Evolutionary conservation across 2,888 invertebrate genomes (phyloP).

Genomic region (Dorcus parallelipipedus): DNA sequence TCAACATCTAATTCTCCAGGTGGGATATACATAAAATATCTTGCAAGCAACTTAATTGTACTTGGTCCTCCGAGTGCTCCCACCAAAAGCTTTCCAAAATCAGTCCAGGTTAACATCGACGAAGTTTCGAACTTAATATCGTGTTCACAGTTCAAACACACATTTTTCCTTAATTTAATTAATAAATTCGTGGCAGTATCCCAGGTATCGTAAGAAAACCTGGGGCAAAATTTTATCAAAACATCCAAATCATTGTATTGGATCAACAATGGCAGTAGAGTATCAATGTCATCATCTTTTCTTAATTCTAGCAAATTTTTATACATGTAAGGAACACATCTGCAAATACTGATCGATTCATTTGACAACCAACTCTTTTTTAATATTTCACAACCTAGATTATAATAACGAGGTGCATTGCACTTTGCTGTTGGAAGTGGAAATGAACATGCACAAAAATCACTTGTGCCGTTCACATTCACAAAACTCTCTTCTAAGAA

Average conservation of each 20-base stretch:
- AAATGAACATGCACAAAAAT: slow-evolving; percentile 59
- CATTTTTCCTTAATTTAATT: slow-evolving; percentile 55
- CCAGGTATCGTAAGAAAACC: slow-evolving; percentile 60
- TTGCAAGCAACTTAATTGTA: slow-evolving; percentile 56
- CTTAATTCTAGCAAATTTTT: slow-evolving; percentile 53
- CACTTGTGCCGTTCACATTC: slow-evolving; percentile 49
- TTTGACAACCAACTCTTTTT: slow-evolving; percentile 51
- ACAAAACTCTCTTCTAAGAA: slow-evolving; percentile 57
- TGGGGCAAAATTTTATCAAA: slow-evolving; percentile 54
- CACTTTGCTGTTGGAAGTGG: slow-evolving; percentile 54
- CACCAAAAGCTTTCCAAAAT: slow-evolving; percentile 57
- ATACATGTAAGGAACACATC: slow-evolving; percentile 62
- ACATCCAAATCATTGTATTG: slow-evolving; percentile 60
- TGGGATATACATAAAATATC: slow-evolving; percentile 55
- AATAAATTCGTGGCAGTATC: slow-evolving; percentile 55
- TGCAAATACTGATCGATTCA: slow-evolving; percentile 17
- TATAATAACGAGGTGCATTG: slow-evolving; percentile 52
- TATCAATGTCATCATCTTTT: slow-evolving; percentile 52
- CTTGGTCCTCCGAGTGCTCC: slow-evolving; percentile 59
- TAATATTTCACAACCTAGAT: slow-evolving; percentile 57
- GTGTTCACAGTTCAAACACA: slow-evolving; percentile 62
- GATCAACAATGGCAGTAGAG: slow-evolving; percentile 55
- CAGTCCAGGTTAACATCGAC: slow-evolving; percentile 58
- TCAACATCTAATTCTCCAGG: slow-evolving; percentile 57
- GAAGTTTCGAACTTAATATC: slow-evolving; percentile 50